phyloP scores from a whole-genome alignment of 1,140 invertebrate species.

The Platorchestia sp. region DNA sequence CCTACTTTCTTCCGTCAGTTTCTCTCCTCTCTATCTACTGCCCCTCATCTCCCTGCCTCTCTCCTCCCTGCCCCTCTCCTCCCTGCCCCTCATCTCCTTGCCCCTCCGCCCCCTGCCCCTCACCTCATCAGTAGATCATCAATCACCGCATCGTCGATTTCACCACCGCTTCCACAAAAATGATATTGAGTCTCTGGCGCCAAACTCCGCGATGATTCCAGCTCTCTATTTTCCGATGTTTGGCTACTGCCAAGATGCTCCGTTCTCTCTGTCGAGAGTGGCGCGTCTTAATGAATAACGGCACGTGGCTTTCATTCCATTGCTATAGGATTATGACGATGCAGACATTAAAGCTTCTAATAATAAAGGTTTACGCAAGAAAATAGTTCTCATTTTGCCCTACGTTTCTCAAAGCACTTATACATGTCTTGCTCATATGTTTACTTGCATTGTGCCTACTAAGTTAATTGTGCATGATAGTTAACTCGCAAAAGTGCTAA shows the following conservation, averaged over 20 bases:
- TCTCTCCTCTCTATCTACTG: background rate
- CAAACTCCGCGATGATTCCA: background rate
- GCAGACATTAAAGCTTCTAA: background rate
- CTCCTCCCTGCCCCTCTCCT: background rate
- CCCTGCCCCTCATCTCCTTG: background rate
- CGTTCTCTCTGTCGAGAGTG: background rate
- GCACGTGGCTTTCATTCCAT: background rate
- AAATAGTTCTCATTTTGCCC: too few species aligned
- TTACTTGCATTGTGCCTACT: too few species aligned
- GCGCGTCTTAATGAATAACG: background rate
- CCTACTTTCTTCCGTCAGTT: too few species aligned
- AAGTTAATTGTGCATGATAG: too few species aligned
- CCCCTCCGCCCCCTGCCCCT: background rate
- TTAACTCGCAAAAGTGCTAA: too few species aligned
- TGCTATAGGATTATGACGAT: background rate
- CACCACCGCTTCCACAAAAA: background rate
- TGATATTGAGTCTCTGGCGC: background rate
- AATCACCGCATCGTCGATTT: conserved; percentile 31
- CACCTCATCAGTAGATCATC: conserved; percentile 9
- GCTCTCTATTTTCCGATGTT: background rate
- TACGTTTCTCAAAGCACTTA: too few species aligned
- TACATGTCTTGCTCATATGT: too few species aligned
- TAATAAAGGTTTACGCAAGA: background rate
- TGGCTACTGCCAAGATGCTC: background rate
- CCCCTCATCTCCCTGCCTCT: background rate